Evolutionary conservation across 2,888 invertebrate genomes (phyloP), one percentile per base, ranked within the genome.

Genomic region (Criorhina ranunculi): DNA sequence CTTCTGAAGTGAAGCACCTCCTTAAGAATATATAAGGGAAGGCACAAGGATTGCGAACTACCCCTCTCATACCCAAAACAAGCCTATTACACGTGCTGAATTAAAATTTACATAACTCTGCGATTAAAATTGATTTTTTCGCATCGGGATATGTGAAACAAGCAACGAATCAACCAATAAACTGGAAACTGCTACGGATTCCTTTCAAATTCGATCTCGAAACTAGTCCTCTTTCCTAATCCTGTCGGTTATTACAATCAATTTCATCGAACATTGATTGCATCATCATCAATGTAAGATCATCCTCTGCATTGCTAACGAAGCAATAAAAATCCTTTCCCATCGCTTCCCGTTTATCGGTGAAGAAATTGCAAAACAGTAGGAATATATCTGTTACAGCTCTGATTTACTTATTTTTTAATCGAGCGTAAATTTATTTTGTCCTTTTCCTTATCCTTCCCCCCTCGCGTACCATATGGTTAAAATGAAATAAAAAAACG

Each of bases 371-470:
- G 72, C 60, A 60, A n/a, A 60, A 57, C 42, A 46, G n/a, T n/a
- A n/a, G n/a, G 11, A 24, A 62, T 31, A 37, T 69, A 67, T 69
- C 42, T 37, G 6, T 76, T 53, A 42, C 51, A 75, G 55, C 51
- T 69, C 69, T 80, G 85, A 80, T 85, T 85, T 85, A 76, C 85
- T 85, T 85, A 85, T 80, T 85, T 85, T 69, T 70, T 85, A 85
- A 85, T 85, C 85, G 85, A 80, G 53, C 85, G 85, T 85, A 85
- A 80, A 70, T 19, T 70, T 66, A 75, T 85, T 85, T 70, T 64
- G 66, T 76, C 70, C 80, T 55, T 76, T 29, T 60, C 42, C 44
- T 31, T 42, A 40, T 59, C 49, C 66, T 11, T 55, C 40, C 31
- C 31, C 11, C 57, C 17, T 5, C 0, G 9, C 2, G 8, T 31